phyloP scores from a whole-genome alignment of 2,113 vertebrate species.

The Cygnus buccinator region DNA sequence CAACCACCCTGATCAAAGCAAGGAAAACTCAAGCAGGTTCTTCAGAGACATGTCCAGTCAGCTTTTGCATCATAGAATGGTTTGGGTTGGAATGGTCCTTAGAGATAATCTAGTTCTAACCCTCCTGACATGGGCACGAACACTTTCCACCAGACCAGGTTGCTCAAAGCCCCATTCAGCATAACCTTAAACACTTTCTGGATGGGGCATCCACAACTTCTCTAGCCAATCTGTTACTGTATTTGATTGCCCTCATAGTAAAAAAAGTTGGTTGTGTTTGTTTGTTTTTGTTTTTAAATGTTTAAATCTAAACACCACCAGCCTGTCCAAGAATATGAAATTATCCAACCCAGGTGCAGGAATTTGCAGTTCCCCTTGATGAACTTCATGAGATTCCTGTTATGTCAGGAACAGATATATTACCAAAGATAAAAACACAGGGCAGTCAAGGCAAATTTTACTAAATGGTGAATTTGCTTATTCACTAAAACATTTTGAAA shows the following conservation, averaged over 20 bases:
- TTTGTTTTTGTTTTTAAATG: neutral
- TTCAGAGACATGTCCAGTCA: neutral
- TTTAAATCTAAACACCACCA: neutral
- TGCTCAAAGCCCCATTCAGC: too few species aligned
- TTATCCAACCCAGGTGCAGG: neutral
- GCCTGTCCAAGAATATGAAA: neutral
- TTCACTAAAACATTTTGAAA: neutral
- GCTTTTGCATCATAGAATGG: neutral
- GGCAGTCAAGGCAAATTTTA: neutral
- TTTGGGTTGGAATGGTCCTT: too few species aligned
- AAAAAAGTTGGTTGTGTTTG: neutral
- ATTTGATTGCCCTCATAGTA: accelerated
- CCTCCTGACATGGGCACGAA: too few species aligned
- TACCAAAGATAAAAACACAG: neutral
- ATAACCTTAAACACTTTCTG: neutral
- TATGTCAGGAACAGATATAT: neutral
- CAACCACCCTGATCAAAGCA: neutral
- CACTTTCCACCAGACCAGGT: too few species aligned
- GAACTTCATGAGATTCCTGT: neutral
- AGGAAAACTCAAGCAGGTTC: neutral
- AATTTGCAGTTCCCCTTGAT: neutral
- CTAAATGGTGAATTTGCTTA: neutral
- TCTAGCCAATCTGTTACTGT: neutral
- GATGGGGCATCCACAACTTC: neutral
- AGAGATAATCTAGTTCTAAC: too few species aligned